phyloP scores from a whole-genome alignment of 2,113 vertebrate genomes.

The Fulica atra region DNA sequence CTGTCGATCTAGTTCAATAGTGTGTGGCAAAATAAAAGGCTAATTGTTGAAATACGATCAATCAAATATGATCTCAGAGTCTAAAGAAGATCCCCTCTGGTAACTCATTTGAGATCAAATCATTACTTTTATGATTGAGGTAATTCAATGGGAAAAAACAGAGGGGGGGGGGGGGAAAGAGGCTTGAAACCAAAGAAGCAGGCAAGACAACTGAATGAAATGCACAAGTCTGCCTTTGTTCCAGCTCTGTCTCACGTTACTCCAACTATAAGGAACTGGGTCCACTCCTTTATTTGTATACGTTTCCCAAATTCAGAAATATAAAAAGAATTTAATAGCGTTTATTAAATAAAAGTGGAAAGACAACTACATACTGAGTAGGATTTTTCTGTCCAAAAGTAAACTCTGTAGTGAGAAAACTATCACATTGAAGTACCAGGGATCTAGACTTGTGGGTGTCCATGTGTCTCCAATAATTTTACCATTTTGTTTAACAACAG shows the following conservation, averaged over 20 bases:
- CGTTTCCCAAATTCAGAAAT: background rate
- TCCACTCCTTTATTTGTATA: background rate
- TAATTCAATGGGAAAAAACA: constrained; percentile 28
- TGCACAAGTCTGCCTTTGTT: constrained; percentile 63
- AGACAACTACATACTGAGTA: background rate
- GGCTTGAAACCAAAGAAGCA: constrained; percentile 42
- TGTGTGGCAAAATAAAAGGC: constrained; percentile 93
- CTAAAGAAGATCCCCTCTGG: constrained; percentile 76
- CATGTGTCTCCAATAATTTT: constrained; percentile 41
- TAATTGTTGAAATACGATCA: constrained; percentile 94
- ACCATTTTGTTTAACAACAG: constrained; percentile 43
- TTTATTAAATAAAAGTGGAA: constrained; percentile 49
- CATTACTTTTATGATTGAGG: constrained; percentile 71
- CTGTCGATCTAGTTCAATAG: constrained; percentile 92
- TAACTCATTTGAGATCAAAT: constrained; percentile 77
- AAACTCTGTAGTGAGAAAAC: background rate
- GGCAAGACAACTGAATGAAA: constrained; percentile 52
- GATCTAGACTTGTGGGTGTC: constrained; percentile 31
- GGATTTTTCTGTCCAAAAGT: background rate
- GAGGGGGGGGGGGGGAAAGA: background rate
- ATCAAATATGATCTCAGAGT: constrained; percentile 87
- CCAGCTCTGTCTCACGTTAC: constrained; percentile 21
- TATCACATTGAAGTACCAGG: background rate
- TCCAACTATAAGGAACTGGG: background rate
- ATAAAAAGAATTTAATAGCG: background rate